phyloP scores from a whole-genome alignment of 2,113 vertebrate species.

The Helogale parvula region DNA sequence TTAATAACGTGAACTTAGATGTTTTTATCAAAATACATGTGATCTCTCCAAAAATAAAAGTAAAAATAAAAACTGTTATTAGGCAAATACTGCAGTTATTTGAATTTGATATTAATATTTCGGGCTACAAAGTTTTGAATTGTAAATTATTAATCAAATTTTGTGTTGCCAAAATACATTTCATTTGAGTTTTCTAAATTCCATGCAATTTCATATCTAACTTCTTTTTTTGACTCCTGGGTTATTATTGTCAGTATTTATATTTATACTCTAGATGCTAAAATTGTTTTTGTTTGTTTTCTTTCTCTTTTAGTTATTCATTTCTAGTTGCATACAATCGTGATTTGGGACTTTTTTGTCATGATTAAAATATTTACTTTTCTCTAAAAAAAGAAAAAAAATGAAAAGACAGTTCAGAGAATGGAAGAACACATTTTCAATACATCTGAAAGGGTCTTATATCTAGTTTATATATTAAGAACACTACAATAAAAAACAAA shows the following conservation, averaged over 20 bases:
- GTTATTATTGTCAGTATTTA: not conserved
- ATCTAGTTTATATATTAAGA: not conserved
- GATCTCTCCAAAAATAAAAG: not conserved
- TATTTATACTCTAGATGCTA: not conserved
- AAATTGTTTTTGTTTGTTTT: not conserved
- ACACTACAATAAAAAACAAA: not conserved
- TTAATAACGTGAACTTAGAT: not conserved
- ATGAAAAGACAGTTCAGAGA: not conserved
- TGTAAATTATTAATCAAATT: not conserved
- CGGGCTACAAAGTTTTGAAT: no score
- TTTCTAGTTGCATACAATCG: no score
- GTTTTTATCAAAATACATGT: not conserved
- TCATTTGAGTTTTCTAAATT: not conserved
- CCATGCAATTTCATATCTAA: not conserved
- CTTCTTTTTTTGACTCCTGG: not conserved
- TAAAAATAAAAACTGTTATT: no score
- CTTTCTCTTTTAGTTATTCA: no score
- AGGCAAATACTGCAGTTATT: not conserved
- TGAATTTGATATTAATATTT: not conserved
- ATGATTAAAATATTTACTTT: no score
- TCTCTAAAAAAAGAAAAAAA: not conserved
- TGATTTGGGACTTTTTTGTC: no score
- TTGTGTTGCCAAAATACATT: not conserved
- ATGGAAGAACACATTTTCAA: not conserved
- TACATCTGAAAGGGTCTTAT: not conserved